Evolutionary conservation across 2,888 invertebrate genomes (phyloP).

Genomic region (Caenorhabditis zanzibari): DNA sequence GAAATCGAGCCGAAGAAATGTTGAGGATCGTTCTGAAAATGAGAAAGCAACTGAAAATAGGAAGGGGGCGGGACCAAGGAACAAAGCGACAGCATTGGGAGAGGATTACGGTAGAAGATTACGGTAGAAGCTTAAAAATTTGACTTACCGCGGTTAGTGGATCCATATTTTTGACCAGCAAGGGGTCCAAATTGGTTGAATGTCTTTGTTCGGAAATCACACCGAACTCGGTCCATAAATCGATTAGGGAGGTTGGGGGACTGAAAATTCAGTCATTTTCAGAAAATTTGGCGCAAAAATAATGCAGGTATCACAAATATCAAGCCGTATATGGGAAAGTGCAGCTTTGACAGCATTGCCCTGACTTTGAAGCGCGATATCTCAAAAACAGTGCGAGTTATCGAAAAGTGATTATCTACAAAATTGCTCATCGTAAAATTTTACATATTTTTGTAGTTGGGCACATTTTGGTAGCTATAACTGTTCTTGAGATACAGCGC

Average conservation of each 20-base stretch:
- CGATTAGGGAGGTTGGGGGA: slow-evolving; percentile 78
- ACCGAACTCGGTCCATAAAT: slow-evolving; percentile 82
- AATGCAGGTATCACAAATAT: not conserved
- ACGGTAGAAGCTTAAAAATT: not conserved
- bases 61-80: not conserved
- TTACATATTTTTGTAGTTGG: not conserved
- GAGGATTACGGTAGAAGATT: no score
- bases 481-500: not conserved
- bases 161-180: slow-evolving; percentile 71
- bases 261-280: slow-evolving; percentile 14
- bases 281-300: not conserved
- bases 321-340: no score
- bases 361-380: not conserved
- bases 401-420: not conserved
- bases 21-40: slow-evolving; percentile 66
- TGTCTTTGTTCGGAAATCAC: slow-evolving; percentile 74
- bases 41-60: not conserved
- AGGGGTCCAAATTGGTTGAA: slow-evolving; percentile 74
- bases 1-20: slow-evolving; percentile 78
- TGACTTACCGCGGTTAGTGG: slow-evolving; percentile 66
- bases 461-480: not conserved
- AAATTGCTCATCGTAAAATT: not conserved
- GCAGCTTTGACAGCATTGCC: no score
- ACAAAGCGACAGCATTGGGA: not conserved
- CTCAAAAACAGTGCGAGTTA: not conserved